A percentile compares a stretch with the other conserved stretches of the same genome.
These are phyloP conservation scores for Piscicola geometra DNA, from an alignment of 2,888 invertebrate species.

Conservation along the genomic window DNA sequence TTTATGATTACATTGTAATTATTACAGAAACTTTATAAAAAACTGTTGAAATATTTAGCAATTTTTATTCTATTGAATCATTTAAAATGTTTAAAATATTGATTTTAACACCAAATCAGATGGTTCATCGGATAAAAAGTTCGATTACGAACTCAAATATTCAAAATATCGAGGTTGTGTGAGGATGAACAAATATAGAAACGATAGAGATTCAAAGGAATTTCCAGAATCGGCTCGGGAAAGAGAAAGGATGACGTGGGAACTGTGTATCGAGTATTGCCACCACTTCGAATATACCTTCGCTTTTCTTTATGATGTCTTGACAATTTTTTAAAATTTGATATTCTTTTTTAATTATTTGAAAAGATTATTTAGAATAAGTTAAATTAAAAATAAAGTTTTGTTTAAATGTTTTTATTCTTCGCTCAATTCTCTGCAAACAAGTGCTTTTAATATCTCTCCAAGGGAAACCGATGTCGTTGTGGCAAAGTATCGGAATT, in stretches of 20 bases:
- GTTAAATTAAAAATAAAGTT: neutral
- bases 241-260: neutral
- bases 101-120: too few species aligned
- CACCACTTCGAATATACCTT: conserved; percentile 1
- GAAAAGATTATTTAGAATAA: neutral
- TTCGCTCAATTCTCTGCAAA: too few species aligned
- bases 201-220: too few species aligned
- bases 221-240: too few species aligned
- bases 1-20: too few species aligned
- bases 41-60: too few species aligned
- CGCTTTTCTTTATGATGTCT: conserved; percentile 7
- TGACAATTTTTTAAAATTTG: neutral
- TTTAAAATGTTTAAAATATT: too few species aligned
- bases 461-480: conserved; percentile 25
- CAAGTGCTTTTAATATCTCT: too few species aligned
- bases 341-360: neutral
- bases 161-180: conserved; percentile 25
- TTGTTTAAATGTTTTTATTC: neutral
- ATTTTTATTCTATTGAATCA: too few species aligned
- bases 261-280: conserved; percentile 12
- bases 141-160: conserved; percentile 14
- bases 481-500: neutral
- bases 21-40: too few species aligned
- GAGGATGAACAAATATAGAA: neutral
- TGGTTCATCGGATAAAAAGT: too few species aligned